These are phyloP conservation scores for Acronicta alni DNA, from an alignment of 2,888 invertebrate species.

Conservation along the genomic window DNA sequence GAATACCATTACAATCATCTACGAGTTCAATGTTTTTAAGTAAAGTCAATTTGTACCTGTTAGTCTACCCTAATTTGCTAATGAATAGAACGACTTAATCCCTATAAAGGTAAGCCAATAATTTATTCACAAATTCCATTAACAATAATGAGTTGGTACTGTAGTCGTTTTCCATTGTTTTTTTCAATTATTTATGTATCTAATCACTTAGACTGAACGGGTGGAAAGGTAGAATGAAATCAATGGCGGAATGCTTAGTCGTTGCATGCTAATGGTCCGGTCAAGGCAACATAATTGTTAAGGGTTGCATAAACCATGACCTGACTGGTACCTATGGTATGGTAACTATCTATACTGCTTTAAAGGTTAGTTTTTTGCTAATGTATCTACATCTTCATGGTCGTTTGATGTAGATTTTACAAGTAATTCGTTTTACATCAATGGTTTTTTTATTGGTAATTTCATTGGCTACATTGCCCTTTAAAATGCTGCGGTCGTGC, in stretches of 20 bases:
- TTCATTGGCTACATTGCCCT: no score
- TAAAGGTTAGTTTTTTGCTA: no score
- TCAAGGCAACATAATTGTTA: slow-evolving; percentile 39
- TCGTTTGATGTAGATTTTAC: no score
- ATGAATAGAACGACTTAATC: slow-evolving; percentile 19
- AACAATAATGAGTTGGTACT: slow-evolving; percentile 30
- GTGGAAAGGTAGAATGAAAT: slow-evolving; percentile 20
- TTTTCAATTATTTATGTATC: slow-evolving; percentile 19
- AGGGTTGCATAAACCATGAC: slow-evolving; percentile 28
- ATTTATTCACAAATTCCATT: slow-evolving; percentile 40
- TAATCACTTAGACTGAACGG: slow-evolving; percentile 24
- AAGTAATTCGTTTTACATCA: no score
- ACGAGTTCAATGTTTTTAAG: background rate
- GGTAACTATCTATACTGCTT: background rate
- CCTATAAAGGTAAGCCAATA: slow-evolving; percentile 20
- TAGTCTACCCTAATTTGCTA: background rate
- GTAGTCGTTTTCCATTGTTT: slow-evolving; percentile 11
- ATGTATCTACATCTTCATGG: no score
- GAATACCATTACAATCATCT: no score
- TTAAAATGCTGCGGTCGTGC: no score
- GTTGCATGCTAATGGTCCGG: slow-evolving; percentile 31
- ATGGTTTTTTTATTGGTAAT: no score
- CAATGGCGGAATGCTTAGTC: slow-evolving; percentile 22
- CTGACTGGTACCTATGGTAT: background rate
- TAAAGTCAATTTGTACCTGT: background rate